phyloP scores from a whole-genome alignment of 2,797 vertebrate species.

The Tokudaia tokunoshimensis region DNA sequence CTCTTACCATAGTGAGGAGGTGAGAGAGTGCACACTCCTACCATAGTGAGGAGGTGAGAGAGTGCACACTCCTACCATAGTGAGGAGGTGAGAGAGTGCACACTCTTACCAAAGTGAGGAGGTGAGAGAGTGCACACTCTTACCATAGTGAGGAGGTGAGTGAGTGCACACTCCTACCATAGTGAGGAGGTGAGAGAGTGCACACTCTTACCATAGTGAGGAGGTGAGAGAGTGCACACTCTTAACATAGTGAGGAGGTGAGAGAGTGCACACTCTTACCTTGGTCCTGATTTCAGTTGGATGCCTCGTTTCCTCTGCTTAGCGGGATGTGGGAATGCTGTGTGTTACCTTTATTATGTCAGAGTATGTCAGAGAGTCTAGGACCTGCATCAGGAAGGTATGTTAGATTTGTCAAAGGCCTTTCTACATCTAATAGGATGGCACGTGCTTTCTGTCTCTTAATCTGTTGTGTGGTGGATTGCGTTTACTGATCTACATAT shows the following conservation, averaged over 20 bases:
- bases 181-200: neutral
- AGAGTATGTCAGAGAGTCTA: neutral
- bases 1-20: too few relatives aligned
- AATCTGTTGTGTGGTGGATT: neutral
- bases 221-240: neutral
- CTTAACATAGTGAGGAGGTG: neutral
- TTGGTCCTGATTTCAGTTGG: neutral
- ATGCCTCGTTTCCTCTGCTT: neutral
- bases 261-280: neutral
- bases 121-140: too few relatives aligned
- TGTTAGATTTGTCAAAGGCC: neutral
- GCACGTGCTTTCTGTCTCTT: neutral
- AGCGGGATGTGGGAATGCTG: neutral
- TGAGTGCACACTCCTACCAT: neutral
- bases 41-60: too few relatives aligned
- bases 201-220: neutral
- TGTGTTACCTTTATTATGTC: neutral
- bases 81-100: too few relatives aligned
- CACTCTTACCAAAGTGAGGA: too few relatives aligned
- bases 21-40: too few relatives aligned
- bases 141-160: too few relatives aligned
- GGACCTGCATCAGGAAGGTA: neutral
- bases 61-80: too few relatives aligned
- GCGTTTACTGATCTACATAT: neutral
- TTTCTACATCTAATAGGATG: neutral